Base-by-base conservation (phyloP, 2,888 invertebrate species). In the Diaperis boleti region DNA sequence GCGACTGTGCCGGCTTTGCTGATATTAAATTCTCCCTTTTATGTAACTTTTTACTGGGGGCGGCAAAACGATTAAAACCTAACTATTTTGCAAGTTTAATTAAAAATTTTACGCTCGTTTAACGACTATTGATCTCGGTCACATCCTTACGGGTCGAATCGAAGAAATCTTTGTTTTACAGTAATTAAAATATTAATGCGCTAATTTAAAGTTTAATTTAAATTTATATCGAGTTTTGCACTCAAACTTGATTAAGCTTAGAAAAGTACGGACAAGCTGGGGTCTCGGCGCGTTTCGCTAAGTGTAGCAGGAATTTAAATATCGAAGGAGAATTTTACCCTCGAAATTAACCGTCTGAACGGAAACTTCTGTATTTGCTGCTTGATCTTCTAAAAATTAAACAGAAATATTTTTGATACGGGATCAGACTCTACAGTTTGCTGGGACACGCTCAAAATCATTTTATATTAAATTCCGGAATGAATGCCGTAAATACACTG, bases 1-100 rank as follows among this genome's bases (percentile, higher is more conserved):
- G 64, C 62, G 64, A 39, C 62, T 29, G 50, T 29, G 56, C 26
- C 57, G 59, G 44, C 45, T 52, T 42, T 37, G 57, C 45, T 67
- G 64, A 65, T 70, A 71, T 69, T 69, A 69, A 69, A 70, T 66
- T 69, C 69, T 64, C 64, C 67, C 67, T 67, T 65, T 64, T 67
- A 63, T 64, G 63, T 62, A 64, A 72, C 67, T 71, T 71, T 70
- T 69, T 69, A 69, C 65, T 63, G 13, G 35, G 41, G 31, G n/a
- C 18, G 15, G 14, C 33, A 33, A 49, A 18, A 20, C 33, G 49
- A 31, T 35, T 35, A 18, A 33, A 31, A 33, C 35, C 11, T n/a
- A 31, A 31, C 47, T 26, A 22, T 29, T 13, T 29, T 29, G 26
- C 29, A 14, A 26, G 29, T 26, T 45, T 29, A 45, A 45, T 45